Percentiles rank a stretch among this genome's conserved stretches.
phyloP scores from a whole-genome alignment of 1,140 invertebrate genomes.

The Macrosteles quadrilineatus region DNA sequence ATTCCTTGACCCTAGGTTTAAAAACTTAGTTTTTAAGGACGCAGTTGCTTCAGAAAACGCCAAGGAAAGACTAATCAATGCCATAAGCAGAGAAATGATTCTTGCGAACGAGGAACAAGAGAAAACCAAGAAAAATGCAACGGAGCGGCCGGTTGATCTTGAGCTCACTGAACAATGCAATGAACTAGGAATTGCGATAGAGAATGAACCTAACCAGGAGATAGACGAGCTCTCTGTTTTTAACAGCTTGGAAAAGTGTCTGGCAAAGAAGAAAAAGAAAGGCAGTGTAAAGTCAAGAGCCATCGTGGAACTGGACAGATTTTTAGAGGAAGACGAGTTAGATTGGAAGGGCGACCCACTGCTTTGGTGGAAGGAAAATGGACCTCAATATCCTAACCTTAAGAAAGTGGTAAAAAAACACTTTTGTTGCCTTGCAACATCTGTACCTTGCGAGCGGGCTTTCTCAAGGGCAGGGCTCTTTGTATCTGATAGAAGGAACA shows the following conservation, averaged over 20 bases:
- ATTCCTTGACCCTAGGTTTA: not conserved
- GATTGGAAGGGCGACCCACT: slow-evolving; percentile 14
- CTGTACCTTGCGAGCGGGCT: slow-evolving; percentile 29
- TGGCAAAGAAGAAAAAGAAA: not conserved
- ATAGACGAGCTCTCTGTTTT: not conserved
- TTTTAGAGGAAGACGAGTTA: slow-evolving; percentile 15
- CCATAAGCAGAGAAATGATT: not conserved
- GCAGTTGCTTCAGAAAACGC: not conserved
- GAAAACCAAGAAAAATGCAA: too few relatives aligned
- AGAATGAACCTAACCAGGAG: not conserved
- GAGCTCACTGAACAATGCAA: too few relatives aligned
- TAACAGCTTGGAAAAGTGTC: not conserved
- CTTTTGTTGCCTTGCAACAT: slow-evolving; percentile 24
- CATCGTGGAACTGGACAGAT: not conserved
- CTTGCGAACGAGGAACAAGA: too few relatives aligned
- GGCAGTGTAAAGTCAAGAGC: not conserved
- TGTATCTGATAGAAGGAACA: not conserved
- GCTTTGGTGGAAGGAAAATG: slow-evolving; percentile 24
- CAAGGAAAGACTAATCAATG: not conserved
- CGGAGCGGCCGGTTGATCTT: too few relatives aligned
- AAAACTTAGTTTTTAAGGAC: not conserved
- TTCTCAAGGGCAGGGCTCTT: slow-evolving; percentile 28
- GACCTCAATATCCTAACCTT: slow-evolving; percentile 15
- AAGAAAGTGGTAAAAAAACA: not conserved
- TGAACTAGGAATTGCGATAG: too few relatives aligned